Percentiles rank a stretch among this genome's conserved stretches.
phyloP scores from a whole-genome alignment of 2,888 invertebrate species.

The Auanema freiburgensis region DNA sequence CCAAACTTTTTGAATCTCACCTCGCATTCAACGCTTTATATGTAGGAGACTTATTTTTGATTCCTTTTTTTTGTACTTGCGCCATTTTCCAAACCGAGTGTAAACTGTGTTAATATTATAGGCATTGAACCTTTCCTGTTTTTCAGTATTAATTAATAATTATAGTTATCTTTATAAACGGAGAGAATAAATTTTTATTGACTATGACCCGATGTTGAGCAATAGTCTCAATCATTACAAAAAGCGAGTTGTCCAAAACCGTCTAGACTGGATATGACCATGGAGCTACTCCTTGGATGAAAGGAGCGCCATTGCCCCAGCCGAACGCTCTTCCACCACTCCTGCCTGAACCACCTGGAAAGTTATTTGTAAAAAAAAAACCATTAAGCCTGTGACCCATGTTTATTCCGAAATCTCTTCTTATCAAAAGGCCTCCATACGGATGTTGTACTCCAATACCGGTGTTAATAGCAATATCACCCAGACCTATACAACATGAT shows the following conservation, averaged over 20 bases:
- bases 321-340: constrained; percentile 49
- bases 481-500: constrained; percentile 37
- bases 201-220: too few species aligned
- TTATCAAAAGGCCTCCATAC: constrained; percentile 33
- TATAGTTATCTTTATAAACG: too few species aligned
- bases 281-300: constrained; percentile 16
- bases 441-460: constrained; percentile 41
- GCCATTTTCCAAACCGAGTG: constrained; percentile 2
- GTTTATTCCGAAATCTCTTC: constrained; percentile 45
- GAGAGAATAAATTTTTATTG: too few species aligned
- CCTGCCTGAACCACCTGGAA: constrained; percentile 39
- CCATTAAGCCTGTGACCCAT: constrained; percentile 31
- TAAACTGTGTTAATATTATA: constrained; percentile 3
- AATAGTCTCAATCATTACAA: too few species aligned
- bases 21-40: not conserved
- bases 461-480: constrained; percentile 43
- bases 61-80: constrained; percentile 1
- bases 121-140: too few species aligned
- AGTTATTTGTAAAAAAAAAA: not conserved
- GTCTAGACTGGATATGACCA: constrained; percentile 3
- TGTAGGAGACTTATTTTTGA: not conserved
- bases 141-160: too few species aligned
- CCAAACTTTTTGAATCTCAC: not conserved
- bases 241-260: too few species aligned
- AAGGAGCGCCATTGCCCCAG: constrained; percentile 42